These are phyloP conservation scores for Patiria pectinifera DNA, from an alignment of 53 echinoderm and acorn worm genomes.

Conservation along the genomic window DNA sequence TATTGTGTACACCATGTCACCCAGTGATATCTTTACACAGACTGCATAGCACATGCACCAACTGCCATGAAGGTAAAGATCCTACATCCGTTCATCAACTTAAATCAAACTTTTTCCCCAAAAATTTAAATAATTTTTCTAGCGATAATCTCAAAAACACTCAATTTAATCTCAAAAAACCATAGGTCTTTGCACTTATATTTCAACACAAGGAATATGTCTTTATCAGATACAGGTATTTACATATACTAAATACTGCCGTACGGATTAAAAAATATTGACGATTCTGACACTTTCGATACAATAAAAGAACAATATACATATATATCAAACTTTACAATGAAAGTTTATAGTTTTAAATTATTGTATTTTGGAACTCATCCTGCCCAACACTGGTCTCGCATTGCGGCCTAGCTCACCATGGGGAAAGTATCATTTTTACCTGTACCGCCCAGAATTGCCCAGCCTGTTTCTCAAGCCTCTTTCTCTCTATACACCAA, in stretches of 20 bases:
- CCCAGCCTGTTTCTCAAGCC: no score
- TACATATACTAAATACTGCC: background rate
- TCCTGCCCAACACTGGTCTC: background rate
- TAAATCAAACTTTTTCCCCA: no score
- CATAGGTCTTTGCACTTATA: background rate
- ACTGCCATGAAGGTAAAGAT: no score
- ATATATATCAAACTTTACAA: background rate
- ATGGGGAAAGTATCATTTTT: no score
- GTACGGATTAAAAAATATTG: background rate
- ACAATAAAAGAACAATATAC: slow-evolving; percentile 4
- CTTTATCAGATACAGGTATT: background rate
- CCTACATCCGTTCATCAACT: no score
- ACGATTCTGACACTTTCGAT: background rate
- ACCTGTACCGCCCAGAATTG: no score
- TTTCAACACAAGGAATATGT: background rate
- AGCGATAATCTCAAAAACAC: background rate
- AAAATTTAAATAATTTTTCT: no score
- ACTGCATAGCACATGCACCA: no score
- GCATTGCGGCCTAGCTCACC: no score
- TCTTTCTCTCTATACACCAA: no score
- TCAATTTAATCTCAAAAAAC: background rate
- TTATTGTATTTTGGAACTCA: background rate
- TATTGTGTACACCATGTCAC: no score
- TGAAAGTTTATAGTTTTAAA: background rate
- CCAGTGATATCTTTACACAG: no score